Evolutionary conservation across 1,140 invertebrate species (phyloP).

Genomic region (Andricus grossulariae): DNA sequence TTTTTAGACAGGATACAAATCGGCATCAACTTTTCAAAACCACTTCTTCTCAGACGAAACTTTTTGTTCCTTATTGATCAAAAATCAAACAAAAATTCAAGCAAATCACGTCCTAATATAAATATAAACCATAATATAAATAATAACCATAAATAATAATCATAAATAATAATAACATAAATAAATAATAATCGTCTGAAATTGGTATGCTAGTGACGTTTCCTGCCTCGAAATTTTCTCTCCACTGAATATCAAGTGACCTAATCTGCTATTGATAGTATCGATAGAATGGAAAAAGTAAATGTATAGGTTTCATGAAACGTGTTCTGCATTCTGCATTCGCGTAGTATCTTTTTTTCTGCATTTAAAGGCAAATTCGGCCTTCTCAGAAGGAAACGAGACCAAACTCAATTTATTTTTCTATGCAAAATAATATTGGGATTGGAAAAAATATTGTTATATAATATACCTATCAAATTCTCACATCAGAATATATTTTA

Average conservation of each 20-base stretch:
- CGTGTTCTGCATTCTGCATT: constrained; percentile 16
- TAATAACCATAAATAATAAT: neutral
- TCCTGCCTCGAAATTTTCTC: neutral
- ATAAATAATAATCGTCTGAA: neutral
- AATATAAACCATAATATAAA: neutral
- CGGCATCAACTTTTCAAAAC: too few relatives aligned
- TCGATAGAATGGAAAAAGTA: constrained; percentile 23
- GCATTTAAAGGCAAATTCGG: neutral
- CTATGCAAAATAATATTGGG: accelerated
- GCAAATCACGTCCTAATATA: neutral
- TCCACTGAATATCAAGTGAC: constrained; percentile 17
- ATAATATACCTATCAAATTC: too few relatives aligned
- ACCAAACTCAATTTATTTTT: too few relatives aligned
- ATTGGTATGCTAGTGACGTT: neutral
- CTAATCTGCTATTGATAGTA: constrained; percentile 32
- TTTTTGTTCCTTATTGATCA: too few relatives aligned
- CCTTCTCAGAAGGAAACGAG: neutral
- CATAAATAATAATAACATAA: neutral
- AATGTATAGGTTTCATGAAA: constrained; percentile 20
- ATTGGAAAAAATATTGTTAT: too few relatives aligned
- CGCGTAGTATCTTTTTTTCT: neutral
- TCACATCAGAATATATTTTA: too few relatives aligned
- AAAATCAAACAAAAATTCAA: too few relatives aligned
- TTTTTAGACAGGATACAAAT: too few relatives aligned
- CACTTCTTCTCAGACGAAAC: too few relatives aligned